A percentile compares a stretch with the other conserved stretches of the same genome.
Conservation (phyloP, 2,113 vertebrate species). For the Psettodes erumei region DNA sequence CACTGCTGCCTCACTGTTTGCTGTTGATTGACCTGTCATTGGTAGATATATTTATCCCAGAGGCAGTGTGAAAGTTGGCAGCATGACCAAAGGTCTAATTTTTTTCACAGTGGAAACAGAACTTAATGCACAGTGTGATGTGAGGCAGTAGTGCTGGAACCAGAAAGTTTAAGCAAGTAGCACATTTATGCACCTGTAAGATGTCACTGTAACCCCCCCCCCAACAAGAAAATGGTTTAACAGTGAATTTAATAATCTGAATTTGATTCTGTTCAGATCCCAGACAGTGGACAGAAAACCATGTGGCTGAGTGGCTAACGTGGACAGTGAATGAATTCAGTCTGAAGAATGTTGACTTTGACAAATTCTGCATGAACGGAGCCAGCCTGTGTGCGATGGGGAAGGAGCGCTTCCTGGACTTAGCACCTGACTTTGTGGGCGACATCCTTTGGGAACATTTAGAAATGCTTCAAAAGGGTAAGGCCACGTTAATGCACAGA, state of each 20-base stretch:
- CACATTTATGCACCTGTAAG: neutral
- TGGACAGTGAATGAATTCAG: slow-evolving; percentile 99
- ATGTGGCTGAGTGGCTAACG: slow-evolving; percentile 95
- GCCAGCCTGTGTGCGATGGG: slow-evolving; percentile 93
- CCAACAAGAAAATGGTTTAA: neutral
- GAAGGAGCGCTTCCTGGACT: slow-evolving; percentile 96
- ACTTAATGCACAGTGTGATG: neutral
- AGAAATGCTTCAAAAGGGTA: slow-evolving; percentile 99
- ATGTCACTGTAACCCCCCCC: neutral
- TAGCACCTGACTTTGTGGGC: slow-evolving; percentile 97
- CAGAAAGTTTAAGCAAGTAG: neutral
- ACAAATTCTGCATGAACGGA: slow-evolving; percentile 95
- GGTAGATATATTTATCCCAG: neutral
- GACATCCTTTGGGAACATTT: slow-evolving; percentile 99
- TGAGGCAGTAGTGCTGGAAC: neutral
- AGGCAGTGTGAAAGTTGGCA: neutral
- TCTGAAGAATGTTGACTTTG: slow-evolving; percentile 96
- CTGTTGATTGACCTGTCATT: slow-evolving; percentile 11
- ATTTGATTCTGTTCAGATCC: slow-evolving; percentile 85
- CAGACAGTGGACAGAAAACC: slow-evolving; percentile 94
- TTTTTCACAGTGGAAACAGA: neutral
- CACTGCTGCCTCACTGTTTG: slow-evolving; percentile 3
- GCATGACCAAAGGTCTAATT: neutral
- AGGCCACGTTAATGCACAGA: neutral
- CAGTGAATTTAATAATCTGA: neutral